Base-by-base conservation (phyloP, 1,140 invertebrate genomes). In the Macrotrachela quadricornifera region DNA sequence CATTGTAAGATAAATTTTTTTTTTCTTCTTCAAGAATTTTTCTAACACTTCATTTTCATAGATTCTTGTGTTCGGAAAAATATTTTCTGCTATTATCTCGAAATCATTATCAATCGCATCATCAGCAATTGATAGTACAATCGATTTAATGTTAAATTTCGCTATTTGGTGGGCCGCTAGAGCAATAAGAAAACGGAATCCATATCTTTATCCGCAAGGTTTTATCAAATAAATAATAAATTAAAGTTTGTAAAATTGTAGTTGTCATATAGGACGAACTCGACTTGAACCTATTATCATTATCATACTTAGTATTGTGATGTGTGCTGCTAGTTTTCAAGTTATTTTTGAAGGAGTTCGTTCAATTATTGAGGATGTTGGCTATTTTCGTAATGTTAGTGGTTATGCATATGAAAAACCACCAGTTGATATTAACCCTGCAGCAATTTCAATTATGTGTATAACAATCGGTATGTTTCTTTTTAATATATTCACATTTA, bases 71-170 rank as follows among this genome's bases (percentile, higher is more conserved):
- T 55, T 70, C 13, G 65, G 58, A 16, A 73, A 73, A 57, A 58
- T 59, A 9, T 58, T 67, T 13, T 71, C 71, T n/a, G 68, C 68
- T 3, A 60, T 56, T n/a, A 44, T 73, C 47, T 71, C 72, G 12
- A 65, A 68, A n/a, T 73, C 72, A n/a, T 59, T 73, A 14, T 65
- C 71, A 37, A 68, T 73, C 44, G 69, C 73, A 42, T 71, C 70
- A 18, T 66, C 66, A 51, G 57, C 73, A 40, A 69, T 73, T 6
- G 71, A 73, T 60, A 71, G 68, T 14, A 58, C 59, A 4, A 64
- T 73, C 9, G 71, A 73, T 59, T 63, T 73, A 10, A 58, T 70
- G 3, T 65, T 64, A 39, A 71, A 71, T 6, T 51, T 63, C 16
- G 58, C 73, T n/a, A 71, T 73, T 51, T 73, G 68, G 66, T 62